Evolutionary conservation across 2,888 invertebrate genomes (phyloP).

Genomic region (Yponomeuta malinellus): DNA sequence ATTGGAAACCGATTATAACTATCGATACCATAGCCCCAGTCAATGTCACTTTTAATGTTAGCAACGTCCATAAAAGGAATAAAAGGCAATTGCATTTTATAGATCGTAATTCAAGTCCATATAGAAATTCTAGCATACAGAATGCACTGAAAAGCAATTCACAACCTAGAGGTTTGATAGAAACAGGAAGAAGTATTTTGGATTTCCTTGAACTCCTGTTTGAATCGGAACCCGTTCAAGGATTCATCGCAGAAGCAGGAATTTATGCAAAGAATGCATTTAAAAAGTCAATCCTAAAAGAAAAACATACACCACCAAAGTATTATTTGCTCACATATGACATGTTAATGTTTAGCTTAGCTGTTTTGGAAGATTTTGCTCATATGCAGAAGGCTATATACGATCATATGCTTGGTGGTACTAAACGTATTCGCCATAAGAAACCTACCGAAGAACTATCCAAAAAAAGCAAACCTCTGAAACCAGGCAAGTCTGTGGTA

Average conservation of each 20-base stretch:
- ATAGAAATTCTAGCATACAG: slow-evolving; percentile 16
- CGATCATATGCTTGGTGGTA: slow-evolving; percentile 28
- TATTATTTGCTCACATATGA: slow-evolving; percentile 52
- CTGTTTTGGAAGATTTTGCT: slow-evolving; percentile 50
- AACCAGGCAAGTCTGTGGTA: too few relatives aligned
- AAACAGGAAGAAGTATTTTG: slow-evolving; percentile 31
- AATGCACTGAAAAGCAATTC: background rate
- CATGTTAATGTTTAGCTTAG: slow-evolving; percentile 46
- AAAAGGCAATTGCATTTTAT: slow-evolving; percentile 33
- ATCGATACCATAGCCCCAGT: background rate
- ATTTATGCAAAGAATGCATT: slow-evolving; percentile 41
- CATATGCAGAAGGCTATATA: slow-evolving; percentile 40
- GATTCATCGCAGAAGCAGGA: slow-evolving; percentile 34
- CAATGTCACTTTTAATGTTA: background rate
- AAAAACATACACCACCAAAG: slow-evolving; percentile 39
- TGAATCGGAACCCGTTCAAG: slow-evolving; percentile 33
- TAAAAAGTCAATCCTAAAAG: slow-evolving; percentile 33
- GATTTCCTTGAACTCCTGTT: slow-evolving; percentile 37
- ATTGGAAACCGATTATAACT: slow-evolving; percentile 58
- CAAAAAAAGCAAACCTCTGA: background rate
- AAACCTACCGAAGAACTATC: background rate
- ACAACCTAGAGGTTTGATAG: slow-evolving; percentile 1
- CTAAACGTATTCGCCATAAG: background rate
- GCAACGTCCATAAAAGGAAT: slow-evolving; percentile 26
- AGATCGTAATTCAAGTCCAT: slow-evolving; percentile 15